Evolutionary conservation across 2,797 vertebrate species (phyloP), one percentile per base, ranked within the genome.

Genomic region (Bovichtus variegatus): DNA sequence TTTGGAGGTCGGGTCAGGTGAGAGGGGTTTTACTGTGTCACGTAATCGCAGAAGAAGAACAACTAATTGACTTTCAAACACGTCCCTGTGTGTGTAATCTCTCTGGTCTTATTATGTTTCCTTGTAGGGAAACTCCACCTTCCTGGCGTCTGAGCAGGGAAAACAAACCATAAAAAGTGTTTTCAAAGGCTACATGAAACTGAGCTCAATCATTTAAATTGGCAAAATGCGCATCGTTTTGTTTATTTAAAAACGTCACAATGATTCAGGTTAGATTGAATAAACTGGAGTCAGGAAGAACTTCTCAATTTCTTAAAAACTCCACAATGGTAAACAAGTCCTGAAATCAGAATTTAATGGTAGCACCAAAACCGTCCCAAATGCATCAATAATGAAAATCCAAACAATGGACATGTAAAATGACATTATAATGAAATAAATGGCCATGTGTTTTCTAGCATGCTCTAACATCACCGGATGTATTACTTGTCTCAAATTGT

Each of bases 81-180:
- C 51, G 1, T 25, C 3, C 3, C 23, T 46, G 38, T 38, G 59
- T 40, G 43, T 49, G 54, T 46, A 59, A 40, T 27, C 43, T 12
- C 21, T 64, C 64, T 44, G 54, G 10, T 58, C 38, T 71, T 66
- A 18, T 57, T 66, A 23, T 9, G 12, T n/a, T 43, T 65, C 60
- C 70, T 55, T 27, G 27, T 2, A 47, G 46, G 46, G 51, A 68
- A 69, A 57, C 82, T 51, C 44, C 55, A 44, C 41, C 49, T 10
- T 21, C 34, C 21, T 68, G 70, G 63, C 62, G 49, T 49, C 61
- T 7, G 23, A 58, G 54, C 34, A 38, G 49, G 57, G 21, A 79
- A 80, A 84, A 67, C 65, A 70, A 82, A 61, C 55, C 74, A 43
- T 31, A 25, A 59, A 40, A 43, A 34, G 27, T n/a, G 31, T 71